phyloP scores from a whole-genome alignment of 2,113 vertebrate genomes.

The Gymnarchus niloticus region DNA sequence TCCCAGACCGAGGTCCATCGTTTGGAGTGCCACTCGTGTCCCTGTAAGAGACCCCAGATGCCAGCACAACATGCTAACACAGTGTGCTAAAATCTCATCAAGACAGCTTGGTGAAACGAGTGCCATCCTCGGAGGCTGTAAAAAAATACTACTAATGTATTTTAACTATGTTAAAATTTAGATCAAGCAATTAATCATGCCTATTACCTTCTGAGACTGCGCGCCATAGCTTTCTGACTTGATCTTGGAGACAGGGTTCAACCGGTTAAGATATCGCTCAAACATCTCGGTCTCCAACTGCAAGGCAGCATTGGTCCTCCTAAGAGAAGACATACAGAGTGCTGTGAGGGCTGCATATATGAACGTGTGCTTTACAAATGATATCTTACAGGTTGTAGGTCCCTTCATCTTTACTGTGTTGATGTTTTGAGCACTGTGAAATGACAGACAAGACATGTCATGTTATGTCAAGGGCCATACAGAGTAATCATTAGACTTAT shows the following conservation, averaged over 20 bases:
- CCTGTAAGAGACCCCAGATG: constrained; percentile 38
- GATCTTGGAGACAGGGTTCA: constrained; percentile 38
- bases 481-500: neutral
- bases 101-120: neutral
- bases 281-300: constrained; percentile 60
- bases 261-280: constrained; percentile 53
- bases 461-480: too few relatives aligned
- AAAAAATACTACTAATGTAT: neutral
- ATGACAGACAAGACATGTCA: neutral
- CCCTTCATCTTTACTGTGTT: too few relatives aligned
- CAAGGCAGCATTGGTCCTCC: constrained; percentile 52
- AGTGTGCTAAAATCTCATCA: neutral
- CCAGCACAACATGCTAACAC: neutral
- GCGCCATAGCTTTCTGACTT: neutral
- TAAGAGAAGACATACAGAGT: constrained; percentile 32
- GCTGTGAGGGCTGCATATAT: neutral
- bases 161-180: neutral
- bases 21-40: constrained; percentile 44
- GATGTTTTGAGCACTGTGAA: too few relatives aligned
- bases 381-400: too few relatives aligned
- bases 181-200: neutral
- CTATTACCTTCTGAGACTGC: constrained; percentile 15
- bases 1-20: constrained; percentile 26
- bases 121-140: too few relatives aligned
- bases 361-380: too few relatives aligned